phyloP scores from a whole-genome alignment of 2,888 invertebrate genomes.

The Drosophila macrospina region DNA sequence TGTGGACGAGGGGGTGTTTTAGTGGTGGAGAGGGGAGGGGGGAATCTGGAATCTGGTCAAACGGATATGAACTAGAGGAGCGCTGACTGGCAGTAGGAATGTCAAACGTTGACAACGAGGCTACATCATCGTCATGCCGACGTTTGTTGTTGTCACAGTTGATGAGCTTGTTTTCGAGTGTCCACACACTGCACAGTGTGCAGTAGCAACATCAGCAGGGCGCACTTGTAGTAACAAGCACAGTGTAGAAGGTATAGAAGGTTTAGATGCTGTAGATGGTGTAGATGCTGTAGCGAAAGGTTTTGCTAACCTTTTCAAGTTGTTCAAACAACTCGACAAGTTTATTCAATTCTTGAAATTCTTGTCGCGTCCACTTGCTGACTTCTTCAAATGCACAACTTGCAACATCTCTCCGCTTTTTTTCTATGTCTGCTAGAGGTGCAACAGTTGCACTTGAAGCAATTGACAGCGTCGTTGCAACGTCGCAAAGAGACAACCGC shows the following conservation, averaged over 20 bases:
- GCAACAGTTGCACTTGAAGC: constrained; percentile 72
- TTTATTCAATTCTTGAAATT: constrained; percentile 54
- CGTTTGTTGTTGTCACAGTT: constrained; percentile 59
- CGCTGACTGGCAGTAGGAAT: constrained; percentile 44
- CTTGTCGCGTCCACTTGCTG: constrained; percentile 62
- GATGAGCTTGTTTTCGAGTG: constrained; percentile 74
- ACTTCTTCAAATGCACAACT: constrained; percentile 4
- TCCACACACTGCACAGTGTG: constrained; percentile 34
- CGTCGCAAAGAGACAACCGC: constrained; percentile 29
- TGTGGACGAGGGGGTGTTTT: background rate
- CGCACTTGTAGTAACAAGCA: background rate
- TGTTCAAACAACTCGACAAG: constrained; percentile 54
- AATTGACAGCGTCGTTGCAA: constrained; percentile 35
- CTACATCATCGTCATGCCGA: constrained; percentile 60
- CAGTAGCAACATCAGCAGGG: constrained; percentile 7
- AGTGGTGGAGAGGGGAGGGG: no score
- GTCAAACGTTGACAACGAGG: constrained; percentile 26
- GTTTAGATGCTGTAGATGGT: constrained; percentile 19
- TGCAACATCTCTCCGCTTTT: constrained; percentile 35
- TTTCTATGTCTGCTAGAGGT: constrained; percentile 54
- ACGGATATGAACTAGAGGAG: constrained; percentile 63
- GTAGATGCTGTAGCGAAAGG: background rate
- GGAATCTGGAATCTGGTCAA: constrained; percentile 9
- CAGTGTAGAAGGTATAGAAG: constrained; percentile 21
- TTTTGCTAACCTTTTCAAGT: constrained; percentile 65